Conservation (phyloP, 2,113 vertebrate species). For the Stegastes partitus region DNA sequence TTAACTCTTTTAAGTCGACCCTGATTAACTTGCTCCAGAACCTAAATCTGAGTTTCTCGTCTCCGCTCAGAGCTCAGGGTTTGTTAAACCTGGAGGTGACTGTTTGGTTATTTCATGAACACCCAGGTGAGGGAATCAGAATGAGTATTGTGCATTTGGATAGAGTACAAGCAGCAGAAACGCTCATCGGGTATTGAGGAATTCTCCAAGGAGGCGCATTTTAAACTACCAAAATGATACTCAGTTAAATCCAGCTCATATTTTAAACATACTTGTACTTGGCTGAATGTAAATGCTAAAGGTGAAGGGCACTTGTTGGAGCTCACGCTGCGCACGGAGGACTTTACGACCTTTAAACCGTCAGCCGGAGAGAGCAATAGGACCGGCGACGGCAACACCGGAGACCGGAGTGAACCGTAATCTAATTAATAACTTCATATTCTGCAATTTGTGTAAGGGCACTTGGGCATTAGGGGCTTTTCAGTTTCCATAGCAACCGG, state of each 20-base stretch:
- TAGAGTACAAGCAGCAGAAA: too few species aligned
- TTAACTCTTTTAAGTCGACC: not conserved
- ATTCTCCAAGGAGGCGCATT: not conserved
- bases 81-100: too few species aligned
- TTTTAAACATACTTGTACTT: not conserved
- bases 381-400: slow-evolving; percentile 18
- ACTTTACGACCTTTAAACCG: slow-evolving; percentile 43
- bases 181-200: too few species aligned
- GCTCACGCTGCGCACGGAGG: not conserved
- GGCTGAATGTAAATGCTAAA: slow-evolving; percentile 9
- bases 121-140: too few species aligned
- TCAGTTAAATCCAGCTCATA: not conserved
- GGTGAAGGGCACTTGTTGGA: slow-evolving; percentile 36
- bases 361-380: slow-evolving; percentile 7
- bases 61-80: fast-evolving
- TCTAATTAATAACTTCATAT: slow-evolving; percentile 66
- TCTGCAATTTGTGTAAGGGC: slow-evolving; percentile 59
- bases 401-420: slow-evolving; percentile 39
- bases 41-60: not conserved
- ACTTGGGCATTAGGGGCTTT: slow-evolving; percentile 43
- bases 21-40: not conserved
- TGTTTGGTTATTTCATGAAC: too few species aligned
- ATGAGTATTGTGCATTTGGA: too few species aligned
- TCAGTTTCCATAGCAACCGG: slow-evolving; percentile 71
- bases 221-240: not conserved